Evolutionary conservation across 2,888 invertebrate genomes (phyloP), one percentile per base, ranked within the genome.

Genomic region (Pachliopta kotzebuea): DNA sequence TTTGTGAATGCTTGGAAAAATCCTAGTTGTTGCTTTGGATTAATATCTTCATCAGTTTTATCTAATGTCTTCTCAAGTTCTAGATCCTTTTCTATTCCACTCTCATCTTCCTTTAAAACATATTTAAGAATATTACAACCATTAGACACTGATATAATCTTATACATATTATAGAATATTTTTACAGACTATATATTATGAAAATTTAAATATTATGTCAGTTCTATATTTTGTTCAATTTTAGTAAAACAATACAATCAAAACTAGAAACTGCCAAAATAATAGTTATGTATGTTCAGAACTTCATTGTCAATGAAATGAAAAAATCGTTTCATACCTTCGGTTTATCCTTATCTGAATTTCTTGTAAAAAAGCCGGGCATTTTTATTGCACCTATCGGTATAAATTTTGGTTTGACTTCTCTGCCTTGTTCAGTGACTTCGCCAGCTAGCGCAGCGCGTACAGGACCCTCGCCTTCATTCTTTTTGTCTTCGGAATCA

Each of bases 321-420:
- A 37, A 3, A 50, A 29, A 50, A 26, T 18, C 18, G 2, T 21
- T n/a, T 68, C 72, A 69, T 87, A 95, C 95, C 94, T 94, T 96
- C 85, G 92, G 93, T 71, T 93, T 94, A 81, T 95, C 95, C 79
- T 94, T 94, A 69, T 96, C 95, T 72, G 95, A 95, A 79, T 94
- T 95, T 73, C 95, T 94, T 67, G 95, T 95, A 76, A 96, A 96
- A 87, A 96, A 96, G 20, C 96, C 96, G 6, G 96, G 96, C 94
- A 96, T 95, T 88, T 96, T 96, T 70, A 96, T 96, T n/a, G 96
- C 96, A 59, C 96, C 96, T 75, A 96, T 96, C 6, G 96, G 96
- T 74, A 96, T 96, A 81, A 96, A 96, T 81, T 95, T 96, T 66
- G 95, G 95, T 77, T 95, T 95, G 42, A 95, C 95, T 86, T 95